A percentile compares a stretch with the other conserved stretches of the same genome.
phyloP scores from a whole-genome alignment of 1,140 invertebrate species.

The Theocolax elegans region DNA sequence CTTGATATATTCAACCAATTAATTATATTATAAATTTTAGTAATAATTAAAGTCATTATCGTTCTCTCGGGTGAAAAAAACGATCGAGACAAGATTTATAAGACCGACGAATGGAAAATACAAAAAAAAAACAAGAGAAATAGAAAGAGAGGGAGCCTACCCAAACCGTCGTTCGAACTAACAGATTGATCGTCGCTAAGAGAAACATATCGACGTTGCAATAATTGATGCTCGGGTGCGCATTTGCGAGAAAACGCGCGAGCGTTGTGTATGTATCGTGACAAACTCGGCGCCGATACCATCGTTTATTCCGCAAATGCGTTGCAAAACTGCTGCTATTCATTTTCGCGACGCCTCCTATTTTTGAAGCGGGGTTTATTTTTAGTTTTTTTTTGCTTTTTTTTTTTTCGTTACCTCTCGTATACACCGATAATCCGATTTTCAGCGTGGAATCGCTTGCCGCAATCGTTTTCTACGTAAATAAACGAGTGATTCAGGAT shows the following conservation, averaged over 20 bases:
- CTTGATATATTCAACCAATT: too few species aligned
- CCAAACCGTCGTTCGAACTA: too few species aligned
- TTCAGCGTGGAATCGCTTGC: constrained; percentile 45
- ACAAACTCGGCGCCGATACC: constrained; percentile 59
- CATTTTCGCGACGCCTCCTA: constrained; percentile 63
- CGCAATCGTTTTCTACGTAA: constrained; percentile 31
- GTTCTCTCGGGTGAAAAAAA: neutral
- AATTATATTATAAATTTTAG: too few species aligned
- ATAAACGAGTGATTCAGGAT: constrained; percentile 38
- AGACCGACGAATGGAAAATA: constrained; percentile 15
- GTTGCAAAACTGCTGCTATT: constrained; percentile 68
- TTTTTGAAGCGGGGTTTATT: constrained; percentile 47
- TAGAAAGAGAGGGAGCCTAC: neutral
- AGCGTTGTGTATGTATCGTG: neutral
- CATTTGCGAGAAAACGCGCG: constrained; percentile 1
- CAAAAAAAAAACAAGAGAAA: neutral
- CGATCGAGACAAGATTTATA: constrained; percentile 7
- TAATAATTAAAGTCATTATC: too few species aligned
- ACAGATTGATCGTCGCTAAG: constrained; percentile 38
- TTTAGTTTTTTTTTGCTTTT: constrained; percentile 49
- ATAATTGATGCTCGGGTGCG: constrained; percentile 33
- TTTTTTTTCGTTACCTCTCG: constrained; percentile 36
- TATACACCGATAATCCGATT: constrained; percentile 54
- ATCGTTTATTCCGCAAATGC: constrained; percentile 69
- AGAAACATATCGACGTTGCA: constrained; percentile 42